These are phyloP conservation scores for Agrilus planipennis DNA, from an alignment of 1,140 invertebrate species.

Conservation along the genomic window DNA sequence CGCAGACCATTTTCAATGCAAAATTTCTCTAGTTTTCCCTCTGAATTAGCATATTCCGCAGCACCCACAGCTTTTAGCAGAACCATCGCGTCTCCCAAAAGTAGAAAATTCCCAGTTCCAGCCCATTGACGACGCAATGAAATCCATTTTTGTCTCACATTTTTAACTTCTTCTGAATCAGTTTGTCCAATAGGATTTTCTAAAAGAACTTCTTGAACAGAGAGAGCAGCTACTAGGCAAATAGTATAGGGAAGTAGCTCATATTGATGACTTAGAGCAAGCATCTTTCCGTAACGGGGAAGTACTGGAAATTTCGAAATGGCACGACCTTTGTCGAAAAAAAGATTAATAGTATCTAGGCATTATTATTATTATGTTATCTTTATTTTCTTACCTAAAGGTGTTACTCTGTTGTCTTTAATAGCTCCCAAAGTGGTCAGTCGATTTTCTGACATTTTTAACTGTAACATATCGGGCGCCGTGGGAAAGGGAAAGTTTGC, in stretches of 20 bases:
- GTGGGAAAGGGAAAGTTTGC: constrained; percentile 95
- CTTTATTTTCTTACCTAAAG: too few relatives aligned
- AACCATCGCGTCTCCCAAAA: constrained; percentile 78
- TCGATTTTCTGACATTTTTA: constrained; percentile 66
- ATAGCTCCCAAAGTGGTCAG: constrained; percentile 70
- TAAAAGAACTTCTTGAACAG: constrained; percentile 70
- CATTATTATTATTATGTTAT: too few relatives aligned
- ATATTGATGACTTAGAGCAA: constrained; percentile 79
- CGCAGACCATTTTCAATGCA: constrained; percentile 70
- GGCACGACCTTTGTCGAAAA: constrained; percentile 65
- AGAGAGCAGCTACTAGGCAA: constrained; percentile 80
- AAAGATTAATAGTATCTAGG: too few relatives aligned
- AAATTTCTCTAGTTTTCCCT: constrained; percentile 54
- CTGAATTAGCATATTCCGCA: constrained; percentile 59
- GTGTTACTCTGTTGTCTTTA: constrained; percentile 47
- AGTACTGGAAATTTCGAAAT: constrained; percentile 86
- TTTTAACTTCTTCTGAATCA: constrained; percentile 23
- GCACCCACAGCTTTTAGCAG: constrained; percentile 77
- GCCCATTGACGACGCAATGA: constrained; percentile 56
- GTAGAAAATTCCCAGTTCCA: constrained; percentile 54
- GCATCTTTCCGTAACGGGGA: constrained; percentile 89
- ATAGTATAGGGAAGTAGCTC: constrained; percentile 77
- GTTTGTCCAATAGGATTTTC: constrained; percentile 34
- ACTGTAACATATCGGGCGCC: constrained; percentile 64
- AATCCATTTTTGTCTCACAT: constrained; percentile 35